Base-by-base conservation (phyloP, 2,888 invertebrate species). In the Julus scandinavius region DNA sequence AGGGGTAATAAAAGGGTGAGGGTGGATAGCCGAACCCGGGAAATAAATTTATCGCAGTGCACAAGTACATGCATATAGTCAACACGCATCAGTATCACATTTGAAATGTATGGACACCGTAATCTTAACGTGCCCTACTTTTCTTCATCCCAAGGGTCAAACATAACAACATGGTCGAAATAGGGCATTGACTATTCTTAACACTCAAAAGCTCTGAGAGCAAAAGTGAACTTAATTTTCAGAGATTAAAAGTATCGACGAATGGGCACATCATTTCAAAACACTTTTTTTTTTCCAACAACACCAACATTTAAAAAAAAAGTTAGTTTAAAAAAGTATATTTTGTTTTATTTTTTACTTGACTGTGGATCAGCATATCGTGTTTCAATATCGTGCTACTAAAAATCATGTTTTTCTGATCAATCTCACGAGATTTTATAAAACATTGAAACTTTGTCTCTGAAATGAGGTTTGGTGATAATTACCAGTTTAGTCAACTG, bases 101-200 rank as follows among this genome's bases (percentile, higher is more conserved):
- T 80, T 38, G 80, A 80, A 80, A 80, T 80, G 80, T 9, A 80
- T 80, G 80, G 80, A 80, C 80, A 80, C 38, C 38, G 80, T 80
- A 20, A 20, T 72, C 72, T 72, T 72, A 45, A 72, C 72, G 20
- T 72, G 80, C 5, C 80, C 80, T 80, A 80, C 45, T 45, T 20
- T 80, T 80, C 38, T 80, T 11, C 80, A 4, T 80, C 80, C 80
- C 80, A 80, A 9, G 80, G 80, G 80, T 80, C 38, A 80, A 80
- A 38, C 80, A 38, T 11, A 80, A 80, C 38, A 38, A 38, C 80
- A 38, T 38, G 80, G 80, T 80, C 3, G 80, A 80, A 80, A 38
- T 80, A 9, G 80, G 80, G 80, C 80, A 38, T 20, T 13, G 20
- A 29, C 80, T 80, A 80, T 38, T 38, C 80, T 38, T 20, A 72